Evolutionary conservation across 2,113 vertebrate species (phyloP).

Genomic region (Microcebus murinus): DNA sequence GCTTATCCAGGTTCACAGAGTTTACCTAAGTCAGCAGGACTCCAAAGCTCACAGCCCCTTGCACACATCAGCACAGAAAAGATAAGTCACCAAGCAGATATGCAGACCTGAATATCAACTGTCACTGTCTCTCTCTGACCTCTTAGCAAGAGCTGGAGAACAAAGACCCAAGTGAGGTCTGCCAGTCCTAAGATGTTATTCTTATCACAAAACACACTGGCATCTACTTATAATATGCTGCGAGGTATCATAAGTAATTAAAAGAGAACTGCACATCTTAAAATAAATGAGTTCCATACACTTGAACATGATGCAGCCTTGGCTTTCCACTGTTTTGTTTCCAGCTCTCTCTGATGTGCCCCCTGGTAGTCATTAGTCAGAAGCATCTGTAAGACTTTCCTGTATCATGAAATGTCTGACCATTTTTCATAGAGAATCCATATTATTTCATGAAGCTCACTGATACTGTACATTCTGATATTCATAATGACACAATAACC

Average conservation of each 20-base stretch:
- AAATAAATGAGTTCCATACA: slow-evolving; percentile 66
- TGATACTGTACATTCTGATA: background rate
- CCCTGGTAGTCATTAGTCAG: slow-evolving; percentile 66
- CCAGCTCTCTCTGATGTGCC: slow-evolving; percentile 57
- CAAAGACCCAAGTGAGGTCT: background rate
- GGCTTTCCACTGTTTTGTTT: slow-evolving; percentile 46
- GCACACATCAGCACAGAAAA: background rate
- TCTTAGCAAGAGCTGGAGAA: slow-evolving; percentile 23
- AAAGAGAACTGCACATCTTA: slow-evolving; percentile 62
- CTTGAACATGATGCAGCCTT: slow-evolving; percentile 4
- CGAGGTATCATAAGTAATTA: slow-evolving; percentile 61
- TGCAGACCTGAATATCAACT: background rate
- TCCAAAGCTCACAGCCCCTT: background rate
- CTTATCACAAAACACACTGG: slow-evolving; percentile 3
- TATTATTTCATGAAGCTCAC: background rate
- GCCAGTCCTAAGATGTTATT: background rate
- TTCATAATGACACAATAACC: background rate
- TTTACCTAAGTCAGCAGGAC: background rate
- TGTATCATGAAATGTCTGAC: background rate
- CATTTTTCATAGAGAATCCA: slow-evolving; percentile 13
- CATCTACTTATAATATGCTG: slow-evolving; percentile 41
- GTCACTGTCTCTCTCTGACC: background rate
- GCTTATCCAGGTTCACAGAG: background rate
- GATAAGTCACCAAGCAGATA: background rate
- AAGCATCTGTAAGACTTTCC: slow-evolving; percentile 60